These are phyloP conservation scores for Campodea augens DNA, from an alignment of 1,140 invertebrate genomes.

Conservation along the genomic window DNA sequence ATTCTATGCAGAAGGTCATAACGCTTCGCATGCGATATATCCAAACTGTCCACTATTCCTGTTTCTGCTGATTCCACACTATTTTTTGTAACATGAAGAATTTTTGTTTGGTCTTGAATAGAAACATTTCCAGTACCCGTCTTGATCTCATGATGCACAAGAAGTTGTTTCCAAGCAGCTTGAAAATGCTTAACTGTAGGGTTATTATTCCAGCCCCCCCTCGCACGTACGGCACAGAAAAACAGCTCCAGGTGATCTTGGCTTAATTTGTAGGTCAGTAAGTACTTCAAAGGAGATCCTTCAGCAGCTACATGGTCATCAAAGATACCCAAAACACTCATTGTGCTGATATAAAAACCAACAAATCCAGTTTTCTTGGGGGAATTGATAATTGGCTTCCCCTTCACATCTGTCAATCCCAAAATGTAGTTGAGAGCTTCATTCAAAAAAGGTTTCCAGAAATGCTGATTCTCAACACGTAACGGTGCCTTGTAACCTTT, in stretches of 20 bases:
- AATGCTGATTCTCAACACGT: slow-evolving; percentile 10
- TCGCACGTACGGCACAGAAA: slow-evolving; percentile 17
- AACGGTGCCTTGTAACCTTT: slow-evolving; percentile 17
- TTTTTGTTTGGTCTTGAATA: neutral
- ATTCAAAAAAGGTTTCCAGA: no score
- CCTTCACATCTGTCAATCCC: no score
- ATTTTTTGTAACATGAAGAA: neutral
- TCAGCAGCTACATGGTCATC: no score
- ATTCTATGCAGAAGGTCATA: neutral
- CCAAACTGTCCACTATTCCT: neutral
- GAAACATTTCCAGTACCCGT: neutral
- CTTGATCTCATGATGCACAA: neutral
- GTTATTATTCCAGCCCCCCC: slow-evolving; percentile 18
- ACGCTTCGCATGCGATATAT: no score
- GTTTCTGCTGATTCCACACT: neutral
- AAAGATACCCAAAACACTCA: no score
- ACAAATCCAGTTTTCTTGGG: no score
- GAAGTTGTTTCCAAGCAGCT: slow-evolving; percentile 9
- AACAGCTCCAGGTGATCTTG: no score
- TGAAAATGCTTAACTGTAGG: slow-evolving; percentile 18
- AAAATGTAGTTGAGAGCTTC: no score
- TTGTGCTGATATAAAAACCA: no score
- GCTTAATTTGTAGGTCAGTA: no score
- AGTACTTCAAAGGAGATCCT: no score
- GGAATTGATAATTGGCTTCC: no score